Percentiles rank a stretch among this genome's conserved stretches.
Evolutionary conservation across 2,888 invertebrate genomes (phyloP).

Genomic region (Myathropa florea): DNA sequence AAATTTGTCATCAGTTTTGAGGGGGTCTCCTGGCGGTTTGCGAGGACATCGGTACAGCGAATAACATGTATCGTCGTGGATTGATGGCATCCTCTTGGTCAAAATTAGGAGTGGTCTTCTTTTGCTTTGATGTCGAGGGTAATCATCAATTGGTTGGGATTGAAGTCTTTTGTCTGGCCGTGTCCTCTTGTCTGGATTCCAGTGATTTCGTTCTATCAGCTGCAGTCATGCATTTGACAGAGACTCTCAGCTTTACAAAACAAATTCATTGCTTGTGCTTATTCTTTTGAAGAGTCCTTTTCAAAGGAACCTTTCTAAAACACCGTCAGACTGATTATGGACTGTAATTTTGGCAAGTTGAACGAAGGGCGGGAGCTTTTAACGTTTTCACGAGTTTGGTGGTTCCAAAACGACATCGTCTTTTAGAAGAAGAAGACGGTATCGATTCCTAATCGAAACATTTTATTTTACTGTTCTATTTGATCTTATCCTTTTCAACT

Average conservation of each 20-base stretch:
- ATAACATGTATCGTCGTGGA: constrained; percentile 26
- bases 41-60: constrained; percentile 43
- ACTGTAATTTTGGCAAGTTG: too few relatives aligned
- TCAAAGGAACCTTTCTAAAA: too few relatives aligned
- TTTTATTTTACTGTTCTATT: too few relatives aligned
- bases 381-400: too few relatives aligned
- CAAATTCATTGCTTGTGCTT: neutral
- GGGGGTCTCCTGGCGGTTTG: constrained; percentile 42
- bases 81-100: constrained; percentile 44
- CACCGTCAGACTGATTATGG: too few relatives aligned
- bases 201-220: constrained; percentile 33
- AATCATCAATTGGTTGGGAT: constrained; percentile 36
- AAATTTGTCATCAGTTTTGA: constrained; percentile 61
- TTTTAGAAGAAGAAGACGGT: too few relatives aligned
- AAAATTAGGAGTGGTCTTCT: constrained; percentile 50
- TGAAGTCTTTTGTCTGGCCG: constrained; percentile 23
- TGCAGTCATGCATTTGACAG: constrained; percentile 33
- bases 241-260: constrained; percentile 11
- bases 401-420: too few relatives aligned
- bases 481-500: too few relatives aligned
- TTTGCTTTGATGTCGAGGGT: constrained; percentile 40
- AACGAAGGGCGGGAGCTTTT: too few relatives aligned
- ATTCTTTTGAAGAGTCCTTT: too few relatives aligned
- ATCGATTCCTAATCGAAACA: too few relatives aligned
- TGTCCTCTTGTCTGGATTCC: constrained; percentile 23